Evolutionary conservation across 1,140 invertebrate genomes (phyloP).

Genomic region (Meloidogyne exigua): DNA sequence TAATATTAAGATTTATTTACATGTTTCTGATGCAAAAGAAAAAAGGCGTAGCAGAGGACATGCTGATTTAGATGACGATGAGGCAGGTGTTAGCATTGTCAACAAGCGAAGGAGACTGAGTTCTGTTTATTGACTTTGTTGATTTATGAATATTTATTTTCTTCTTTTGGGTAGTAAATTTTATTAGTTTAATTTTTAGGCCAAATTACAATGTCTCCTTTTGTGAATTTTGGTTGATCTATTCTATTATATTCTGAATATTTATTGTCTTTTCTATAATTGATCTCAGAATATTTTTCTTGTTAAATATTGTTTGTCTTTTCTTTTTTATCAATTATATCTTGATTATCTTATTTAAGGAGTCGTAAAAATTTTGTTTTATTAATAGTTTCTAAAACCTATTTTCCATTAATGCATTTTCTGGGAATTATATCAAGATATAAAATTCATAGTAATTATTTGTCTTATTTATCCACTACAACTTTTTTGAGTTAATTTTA

Average conservation of each 20-base stretch:
- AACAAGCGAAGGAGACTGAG: not conserved
- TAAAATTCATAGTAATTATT: too few species aligned
- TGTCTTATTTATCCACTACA: too few species aligned
- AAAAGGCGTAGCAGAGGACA: not conserved
- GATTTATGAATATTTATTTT: not conserved
- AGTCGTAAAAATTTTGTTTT: too few species aligned
- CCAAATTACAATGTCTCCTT: not conserved
- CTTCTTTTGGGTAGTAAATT: not conserved
- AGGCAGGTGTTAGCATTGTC: not conserved
- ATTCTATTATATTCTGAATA: not conserved
- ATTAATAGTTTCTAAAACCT: too few species aligned
- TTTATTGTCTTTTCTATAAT: not conserved
- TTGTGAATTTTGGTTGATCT: not conserved
- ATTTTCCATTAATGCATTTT: too few species aligned
- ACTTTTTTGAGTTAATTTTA: too few species aligned
- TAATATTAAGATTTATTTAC: not conserved
- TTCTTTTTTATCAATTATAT: not conserved
- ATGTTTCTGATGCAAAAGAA: not conserved
- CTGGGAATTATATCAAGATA: too few species aligned
- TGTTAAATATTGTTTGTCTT: conserved; percentile 1
- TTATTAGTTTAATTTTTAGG: not conserved
- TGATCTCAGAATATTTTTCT: not conserved
- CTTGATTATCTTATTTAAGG: not conserved
- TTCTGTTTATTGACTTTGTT: conserved; percentile 3
- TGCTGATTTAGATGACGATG: not conserved